Conservation (phyloP, 1,140 invertebrate genomes). For the Ceratina calcarata region DNA sequence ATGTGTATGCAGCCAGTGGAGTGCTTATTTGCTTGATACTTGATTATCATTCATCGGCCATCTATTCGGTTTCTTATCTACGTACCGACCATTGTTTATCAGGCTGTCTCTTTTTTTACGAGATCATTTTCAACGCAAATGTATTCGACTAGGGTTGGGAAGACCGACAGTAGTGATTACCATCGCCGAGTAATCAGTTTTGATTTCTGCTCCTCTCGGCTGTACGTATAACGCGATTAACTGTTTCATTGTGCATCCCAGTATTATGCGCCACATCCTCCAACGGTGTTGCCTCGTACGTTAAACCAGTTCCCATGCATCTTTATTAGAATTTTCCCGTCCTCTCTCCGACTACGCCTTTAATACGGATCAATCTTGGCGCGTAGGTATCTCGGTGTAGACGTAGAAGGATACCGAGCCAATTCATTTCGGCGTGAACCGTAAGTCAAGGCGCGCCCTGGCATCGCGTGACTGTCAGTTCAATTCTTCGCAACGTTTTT, state of each 20-base stretch:
- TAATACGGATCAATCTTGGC: not conserved
- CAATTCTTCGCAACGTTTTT: slow-evolving; percentile 30
- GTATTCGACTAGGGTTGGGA: not conserved
- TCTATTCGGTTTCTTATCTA: not conserved
- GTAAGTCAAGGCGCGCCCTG: slow-evolving; percentile 28
- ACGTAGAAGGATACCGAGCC: slow-evolving; percentile 27
- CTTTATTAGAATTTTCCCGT: slow-evolving; percentile 40
- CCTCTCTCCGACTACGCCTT: not conserved
- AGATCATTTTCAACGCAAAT: not conserved
- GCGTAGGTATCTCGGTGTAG: not conserved
- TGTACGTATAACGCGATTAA: slow-evolving; percentile 53
- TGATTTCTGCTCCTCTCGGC: slow-evolving; percentile 51
- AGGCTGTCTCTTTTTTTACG: not conserved
- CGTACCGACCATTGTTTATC: slow-evolving; percentile 5
- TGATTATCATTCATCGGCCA: slow-evolving; percentile 31
- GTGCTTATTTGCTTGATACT: slow-evolving; percentile 1
- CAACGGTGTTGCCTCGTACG: slow-evolving; percentile 16
- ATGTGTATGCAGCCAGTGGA: not conserved
- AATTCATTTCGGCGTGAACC: slow-evolving; percentile 43
- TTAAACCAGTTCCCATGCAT: slow-evolving; percentile 44
- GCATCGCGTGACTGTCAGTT: slow-evolving; percentile 50
- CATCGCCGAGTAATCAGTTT: slow-evolving; percentile 21
- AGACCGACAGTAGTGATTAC: not conserved
- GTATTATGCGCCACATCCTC: slow-evolving; percentile 31
- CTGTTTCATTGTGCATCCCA: slow-evolving; percentile 41